Conservation (phyloP, 2,113 vertebrate genomes). For the Hypanus sabinus region DNA sequence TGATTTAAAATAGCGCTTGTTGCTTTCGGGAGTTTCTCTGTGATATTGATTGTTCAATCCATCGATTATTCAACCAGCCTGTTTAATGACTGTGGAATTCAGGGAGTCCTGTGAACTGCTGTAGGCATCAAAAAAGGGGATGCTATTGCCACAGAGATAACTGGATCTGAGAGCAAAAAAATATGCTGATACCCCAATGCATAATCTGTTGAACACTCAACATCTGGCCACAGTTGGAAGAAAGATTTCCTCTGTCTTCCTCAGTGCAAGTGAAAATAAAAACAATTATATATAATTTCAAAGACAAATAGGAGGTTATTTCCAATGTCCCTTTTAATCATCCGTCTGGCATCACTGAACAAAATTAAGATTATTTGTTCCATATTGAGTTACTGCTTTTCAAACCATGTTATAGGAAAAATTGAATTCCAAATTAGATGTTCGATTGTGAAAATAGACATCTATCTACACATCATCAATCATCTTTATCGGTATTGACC, state of each 20-base stretch:
- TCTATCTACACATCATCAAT: no score
- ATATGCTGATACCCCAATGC: background rate
- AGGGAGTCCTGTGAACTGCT: no score
- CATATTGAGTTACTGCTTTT: background rate
- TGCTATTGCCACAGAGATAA: no score
- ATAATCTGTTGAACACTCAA: background rate
- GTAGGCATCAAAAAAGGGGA: no score
- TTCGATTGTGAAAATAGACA: no score
- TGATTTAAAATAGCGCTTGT: no score
- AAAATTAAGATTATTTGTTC: background rate
- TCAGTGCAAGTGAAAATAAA: background rate
- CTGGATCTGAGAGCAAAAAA: background rate
- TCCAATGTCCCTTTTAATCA: background rate
- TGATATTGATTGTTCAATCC: no score
- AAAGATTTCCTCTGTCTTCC: background rate
- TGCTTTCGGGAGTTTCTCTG: no score
- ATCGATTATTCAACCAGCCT: no score
- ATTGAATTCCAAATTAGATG: no score
- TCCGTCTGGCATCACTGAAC: background rate
- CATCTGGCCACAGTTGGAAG: background rate
- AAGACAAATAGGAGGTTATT: background rate
- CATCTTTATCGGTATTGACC: no score
- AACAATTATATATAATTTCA: background rate
- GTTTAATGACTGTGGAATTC: no score
- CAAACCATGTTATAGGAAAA: background rate